Evolutionary conservation across 2,113 vertebrate species (phyloP), one percentile per base, ranked within the genome.

Genomic region (Pholis gunnellus): DNA sequence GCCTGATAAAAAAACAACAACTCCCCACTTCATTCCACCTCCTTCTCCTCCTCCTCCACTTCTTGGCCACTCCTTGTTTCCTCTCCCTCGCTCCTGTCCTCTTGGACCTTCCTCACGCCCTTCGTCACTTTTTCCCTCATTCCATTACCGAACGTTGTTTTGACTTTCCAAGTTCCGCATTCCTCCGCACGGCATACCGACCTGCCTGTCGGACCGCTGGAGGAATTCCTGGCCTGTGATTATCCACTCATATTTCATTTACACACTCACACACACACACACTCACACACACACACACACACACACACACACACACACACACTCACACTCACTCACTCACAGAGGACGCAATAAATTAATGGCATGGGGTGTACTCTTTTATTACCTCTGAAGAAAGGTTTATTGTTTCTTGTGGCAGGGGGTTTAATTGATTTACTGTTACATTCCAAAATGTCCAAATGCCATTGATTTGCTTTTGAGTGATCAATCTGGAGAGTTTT

Each of bases 221-320:
- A 92, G 90, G 86, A 89, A 91, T 92, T 91, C 82, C 84, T 66
- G 75, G 69, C 85, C 90, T 87, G 88, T 85, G 82, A 93, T 93
- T 91, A 93, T 88, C 83, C 81, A 76, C 90, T 94, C 88, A 77
- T 91, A 91, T 93, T 94, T 93, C 91, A 89, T 85, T 79, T 50
- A 63, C 64, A 44, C 65, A 76, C 65, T 48, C 50, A 18, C 31
- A 31, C 22, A 10, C 50, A 20, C 65, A 76, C 66, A 68, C 50
- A 20, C 34, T 11, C 22, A 10, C 50, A 22, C 65, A 76, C 66
- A 29, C 56, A 61, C 67, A 34, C 70, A 70, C 78, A 61, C 78
- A 52, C 44, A 64, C 38, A 56, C 64, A 72, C 81, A 56, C 77
- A 52, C 27, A 60, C 75, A 54, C 48, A 78, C 61, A 75, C 25